These are phyloP conservation scores for Astyanax mexicanus DNA, from an alignment of 2,797 vertebrate species.

Conservation along the genomic window DNA sequence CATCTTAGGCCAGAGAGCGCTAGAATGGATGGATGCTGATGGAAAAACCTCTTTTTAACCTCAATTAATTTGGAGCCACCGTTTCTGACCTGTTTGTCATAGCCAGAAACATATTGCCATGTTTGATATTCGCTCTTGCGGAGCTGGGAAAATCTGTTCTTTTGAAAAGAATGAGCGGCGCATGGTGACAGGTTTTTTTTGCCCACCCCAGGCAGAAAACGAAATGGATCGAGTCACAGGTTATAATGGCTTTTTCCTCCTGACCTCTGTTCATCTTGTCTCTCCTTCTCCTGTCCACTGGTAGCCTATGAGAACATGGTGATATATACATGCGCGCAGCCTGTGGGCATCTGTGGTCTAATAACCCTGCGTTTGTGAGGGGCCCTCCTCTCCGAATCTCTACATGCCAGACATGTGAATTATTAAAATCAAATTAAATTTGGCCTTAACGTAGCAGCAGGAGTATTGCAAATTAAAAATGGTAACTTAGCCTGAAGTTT, in stretches of 20 bases:
- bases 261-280: conserved; percentile 45
- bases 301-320: conserved; percentile 66
- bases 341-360: conserved; percentile 71
- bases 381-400: conserved; percentile 74
- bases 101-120: conserved; percentile 45
- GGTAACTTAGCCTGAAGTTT: conserved; percentile 76
- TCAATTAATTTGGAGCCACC: conserved; percentile 49
- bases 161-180: conserved; percentile 30
- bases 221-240: conserved; percentile 51
- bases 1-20: conserved; percentile 6
- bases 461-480: conserved; percentile 80
- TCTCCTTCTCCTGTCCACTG: conserved; percentile 60
- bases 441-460: conserved; percentile 79
- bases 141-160: conserved; percentile 34
- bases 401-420: conserved; percentile 75
- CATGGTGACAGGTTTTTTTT: conserved; percentile 21
- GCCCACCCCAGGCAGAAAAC: conserved; percentile 14
- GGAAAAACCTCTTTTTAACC: conserved; percentile 46
- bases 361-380: conserved; percentile 73
- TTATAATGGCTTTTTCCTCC: conserved; percentile 55
- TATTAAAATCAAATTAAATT: conserved; percentile 85
- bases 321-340: conserved; percentile 73
- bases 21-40: conserved; percentile 7
- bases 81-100: conserved; percentile 55
- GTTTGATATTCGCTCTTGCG: conserved; percentile 44